These are phyloP conservation scores for Bombylius major DNA, from an alignment of 2,888 invertebrate genomes.

Conservation along the genomic window DNA sequence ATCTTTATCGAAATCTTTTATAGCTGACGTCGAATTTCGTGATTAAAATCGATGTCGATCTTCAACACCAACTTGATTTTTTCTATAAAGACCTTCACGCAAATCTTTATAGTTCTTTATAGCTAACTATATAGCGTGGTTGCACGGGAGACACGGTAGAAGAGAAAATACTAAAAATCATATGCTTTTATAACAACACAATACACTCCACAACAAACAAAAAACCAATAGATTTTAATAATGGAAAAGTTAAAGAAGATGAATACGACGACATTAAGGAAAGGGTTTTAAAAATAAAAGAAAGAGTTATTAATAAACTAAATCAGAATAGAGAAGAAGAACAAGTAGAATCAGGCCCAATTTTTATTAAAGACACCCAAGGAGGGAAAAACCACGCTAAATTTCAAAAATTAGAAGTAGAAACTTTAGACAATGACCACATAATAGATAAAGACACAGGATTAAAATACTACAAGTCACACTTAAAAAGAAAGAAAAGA, in stretches of 20 bases:
- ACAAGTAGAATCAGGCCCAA: neutral
- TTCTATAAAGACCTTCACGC: too few species aligned
- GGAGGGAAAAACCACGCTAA: neutral
- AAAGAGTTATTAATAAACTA: neutral
- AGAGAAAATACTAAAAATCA: neutral
- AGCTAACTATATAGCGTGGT: too few species aligned
- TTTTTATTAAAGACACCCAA: neutral
- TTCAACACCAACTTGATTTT: too few species aligned
- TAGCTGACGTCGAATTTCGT: too few species aligned
- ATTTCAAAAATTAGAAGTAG: neutral
- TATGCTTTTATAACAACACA: neutral
- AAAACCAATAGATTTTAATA: neutral
- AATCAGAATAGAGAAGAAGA: neutral
- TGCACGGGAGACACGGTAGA: neutral
- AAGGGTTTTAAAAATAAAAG: neutral
- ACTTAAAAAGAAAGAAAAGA: neutral
- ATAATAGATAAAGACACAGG: neutral
- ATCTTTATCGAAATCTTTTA: too few species aligned
- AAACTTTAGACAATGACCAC: neutral
- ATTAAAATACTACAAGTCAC: neutral
- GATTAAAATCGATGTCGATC: too few species aligned
- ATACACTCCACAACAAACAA: neutral
- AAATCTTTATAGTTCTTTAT: too few species aligned
- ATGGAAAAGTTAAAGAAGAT: neutral
- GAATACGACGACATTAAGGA: neutral